Conservation (phyloP, 2,113 vertebrate species). For the western clawed frog (Xenopus tropicalis) region DNA sequence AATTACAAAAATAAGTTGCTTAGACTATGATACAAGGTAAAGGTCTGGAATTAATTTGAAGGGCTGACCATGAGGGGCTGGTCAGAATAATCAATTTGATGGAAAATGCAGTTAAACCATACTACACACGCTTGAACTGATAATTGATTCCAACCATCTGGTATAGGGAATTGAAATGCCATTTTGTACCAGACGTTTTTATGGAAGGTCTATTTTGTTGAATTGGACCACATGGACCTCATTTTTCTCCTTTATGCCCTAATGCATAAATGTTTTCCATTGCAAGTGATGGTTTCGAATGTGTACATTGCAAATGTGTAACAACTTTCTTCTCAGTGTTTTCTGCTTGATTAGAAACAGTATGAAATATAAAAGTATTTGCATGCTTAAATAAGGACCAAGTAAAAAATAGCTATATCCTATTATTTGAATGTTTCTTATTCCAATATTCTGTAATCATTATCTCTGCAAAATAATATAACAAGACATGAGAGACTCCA, state of each 20-base stretch:
- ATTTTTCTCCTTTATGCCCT: conserved; percentile 27
- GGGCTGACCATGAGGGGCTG: conserved; percentile 10
- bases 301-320: background rate
- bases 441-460: no score
- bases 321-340: no score
- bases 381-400: no score
- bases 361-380: no score
- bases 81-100: conserved; percentile 33
- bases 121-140: conserved; percentile 28
- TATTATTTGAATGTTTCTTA: no score
- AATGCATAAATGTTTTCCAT: conserved; percentile 28
- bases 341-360: no score
- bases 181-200: conserved; percentile 32
- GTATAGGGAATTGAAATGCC: conserved; percentile 39
- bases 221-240: conserved; percentile 3
- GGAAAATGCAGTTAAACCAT: conserved; percentile 33
- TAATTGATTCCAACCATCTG: conserved; percentile 43
- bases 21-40: background rate
- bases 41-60: conserved; percentile 28
- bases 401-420: no score
- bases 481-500: no score
- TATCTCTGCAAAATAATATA: no score
- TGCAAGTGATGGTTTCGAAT: conserved; percentile 19
- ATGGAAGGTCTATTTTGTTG: conserved; percentile 22
- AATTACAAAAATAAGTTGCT: background rate